phyloP scores from a whole-genome alignment of 2,888 invertebrate genomes.

The Drosophila mulleri region DNA sequence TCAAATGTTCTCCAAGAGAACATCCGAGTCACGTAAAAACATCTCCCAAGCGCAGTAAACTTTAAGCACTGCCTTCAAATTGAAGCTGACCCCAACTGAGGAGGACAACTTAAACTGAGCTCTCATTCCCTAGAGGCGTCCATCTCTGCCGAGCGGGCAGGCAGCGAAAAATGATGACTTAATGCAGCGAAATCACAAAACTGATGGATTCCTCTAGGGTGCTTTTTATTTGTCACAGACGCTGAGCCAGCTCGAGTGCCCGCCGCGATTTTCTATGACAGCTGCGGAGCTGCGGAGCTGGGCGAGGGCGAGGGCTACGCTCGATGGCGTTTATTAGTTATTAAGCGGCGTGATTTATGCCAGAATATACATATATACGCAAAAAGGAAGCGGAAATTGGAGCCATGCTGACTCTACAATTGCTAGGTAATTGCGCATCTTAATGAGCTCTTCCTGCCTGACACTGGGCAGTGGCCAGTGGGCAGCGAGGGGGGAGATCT shows the following conservation, averaged over 20 bases:
- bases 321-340: conserved; percentile 72
- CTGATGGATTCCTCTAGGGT: conserved; percentile 77
- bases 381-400: conserved; percentile 22
- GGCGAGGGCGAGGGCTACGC: conserved; percentile 29
- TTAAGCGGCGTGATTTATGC: conserved; percentile 75
- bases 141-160: conserved; percentile 14
- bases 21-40: too few species aligned
- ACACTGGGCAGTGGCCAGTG: not conserved
- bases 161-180: conserved; percentile 72
- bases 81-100: conserved; percentile 44
- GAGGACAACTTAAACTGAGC: conserved; percentile 5
- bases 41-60: not conserved
- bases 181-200: conserved; percentile 71
- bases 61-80: conserved; percentile 20
- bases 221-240: conserved; percentile 64
- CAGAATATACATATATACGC: not conserved
- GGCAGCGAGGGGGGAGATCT: conserved; percentile 36
- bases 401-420: conserved; percentile 45
- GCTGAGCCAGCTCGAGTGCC: conserved; percentile 13
- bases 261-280: conserved; percentile 83
- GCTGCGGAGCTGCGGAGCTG: conserved; percentile 83
- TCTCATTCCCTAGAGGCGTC: conserved; percentile 23
- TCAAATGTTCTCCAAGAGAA: not conserved
- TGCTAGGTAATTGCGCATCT: conserved; percentile 51
- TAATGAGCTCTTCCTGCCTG: conserved; percentile 61